Evolutionary conservation across 2,888 invertebrate species (phyloP).

Genomic region (Cecidostiba fungosa): DNA sequence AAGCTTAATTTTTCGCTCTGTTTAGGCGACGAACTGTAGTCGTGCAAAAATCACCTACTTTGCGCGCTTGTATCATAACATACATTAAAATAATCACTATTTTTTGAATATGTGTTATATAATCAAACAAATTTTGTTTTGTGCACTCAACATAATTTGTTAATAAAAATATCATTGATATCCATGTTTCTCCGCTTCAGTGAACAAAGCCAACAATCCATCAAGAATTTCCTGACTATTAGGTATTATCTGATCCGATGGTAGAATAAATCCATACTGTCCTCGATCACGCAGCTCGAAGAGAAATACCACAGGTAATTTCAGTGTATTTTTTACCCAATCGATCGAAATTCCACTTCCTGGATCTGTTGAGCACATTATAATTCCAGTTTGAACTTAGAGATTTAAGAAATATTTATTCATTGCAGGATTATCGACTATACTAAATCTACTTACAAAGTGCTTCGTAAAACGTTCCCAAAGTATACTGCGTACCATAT

Average conservation of each 20-base stretch:
- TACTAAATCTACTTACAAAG: constrained; percentile 68
- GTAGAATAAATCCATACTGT: constrained; percentile 85
- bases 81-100: no score
- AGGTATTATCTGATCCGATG: constrained; percentile 85
- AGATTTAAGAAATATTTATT: background rate
- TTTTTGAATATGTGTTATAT: no score
- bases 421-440: constrained; percentile 75
- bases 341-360: constrained; percentile 82
- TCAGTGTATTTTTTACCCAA: constrained; percentile 87
- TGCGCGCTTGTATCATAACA: no score
- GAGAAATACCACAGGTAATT: constrained; percentile 86
- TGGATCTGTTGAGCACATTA: constrained; percentile 42
- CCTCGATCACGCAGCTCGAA: constrained; percentile 86
- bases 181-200: constrained; percentile 68
- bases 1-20: no score
- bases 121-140: no score
- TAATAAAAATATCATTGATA: constrained; percentile 55
- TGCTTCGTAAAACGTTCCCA: constrained; percentile 83
- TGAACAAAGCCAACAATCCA: constrained; percentile 80
- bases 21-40: no score
- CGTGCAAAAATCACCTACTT: no score
- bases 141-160: background rate
- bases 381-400: background rate
- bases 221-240: constrained; percentile 85
- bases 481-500: constrained; percentile 83